Percentiles rank a stretch among this genome's conserved stretches.
Conservation (phyloP, 1,140 invertebrate species). For the Drosophila nasuta region DNA sequence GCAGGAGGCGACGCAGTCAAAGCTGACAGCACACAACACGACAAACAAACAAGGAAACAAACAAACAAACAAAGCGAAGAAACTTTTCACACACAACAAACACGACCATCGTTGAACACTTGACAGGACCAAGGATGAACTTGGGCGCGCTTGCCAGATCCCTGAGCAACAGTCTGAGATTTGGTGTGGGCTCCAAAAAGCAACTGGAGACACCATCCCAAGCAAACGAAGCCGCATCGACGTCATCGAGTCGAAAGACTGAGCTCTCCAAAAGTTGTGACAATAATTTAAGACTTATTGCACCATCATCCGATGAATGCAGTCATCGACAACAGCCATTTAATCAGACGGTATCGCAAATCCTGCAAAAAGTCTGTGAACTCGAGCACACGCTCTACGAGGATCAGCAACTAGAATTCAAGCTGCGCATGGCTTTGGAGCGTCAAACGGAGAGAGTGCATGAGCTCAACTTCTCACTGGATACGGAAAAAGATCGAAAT, state of each 20-base stretch:
- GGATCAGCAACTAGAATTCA: slow-evolving; percentile 73
- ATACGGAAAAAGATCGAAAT: slow-evolving; percentile 67
- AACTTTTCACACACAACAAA: slow-evolving; percentile 37
- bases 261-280: slow-evolving; percentile 14
- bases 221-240: slow-evolving; percentile 3
- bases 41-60: slow-evolving; percentile 32
- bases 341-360: slow-evolving; percentile 54
- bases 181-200: slow-evolving; percentile 28
- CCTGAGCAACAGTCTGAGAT: slow-evolving; percentile 54
- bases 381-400: slow-evolving; percentile 71
- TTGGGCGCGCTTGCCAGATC: slow-evolving; percentile 59
- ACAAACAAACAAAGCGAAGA: slow-evolving; percentile 46
- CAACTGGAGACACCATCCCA: neutral
- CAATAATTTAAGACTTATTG: neutral
- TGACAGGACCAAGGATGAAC: slow-evolving; percentile 62
- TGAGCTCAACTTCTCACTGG: slow-evolving; percentile 64
- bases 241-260: neutral
- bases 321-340: slow-evolving; percentile 32
- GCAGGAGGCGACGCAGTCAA: slow-evolving; percentile 42
- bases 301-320: slow-evolving; percentile 13
- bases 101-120: slow-evolving; percentile 35
- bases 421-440: slow-evolving; percentile 67
- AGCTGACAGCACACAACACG: slow-evolving; percentile 46
- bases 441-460: slow-evolving; percentile 59
- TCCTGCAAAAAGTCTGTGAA: slow-evolving; percentile 62